Evolutionary conservation across 2,888 invertebrate genomes (phyloP), one percentile per base, ranked within the genome.

Genomic region (Morpho deidamia): DNA sequence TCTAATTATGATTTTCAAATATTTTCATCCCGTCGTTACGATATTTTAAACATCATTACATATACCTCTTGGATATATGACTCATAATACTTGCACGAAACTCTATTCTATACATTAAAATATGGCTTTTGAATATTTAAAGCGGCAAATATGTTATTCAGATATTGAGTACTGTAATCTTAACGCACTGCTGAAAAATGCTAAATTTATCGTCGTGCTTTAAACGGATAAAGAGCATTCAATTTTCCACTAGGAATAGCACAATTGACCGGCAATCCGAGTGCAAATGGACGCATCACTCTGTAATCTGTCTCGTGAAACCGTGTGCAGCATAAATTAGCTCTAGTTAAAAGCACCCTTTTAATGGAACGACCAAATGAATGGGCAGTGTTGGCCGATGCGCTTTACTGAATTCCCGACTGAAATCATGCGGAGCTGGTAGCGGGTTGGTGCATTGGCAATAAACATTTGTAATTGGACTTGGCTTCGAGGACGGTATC

Each of bases 291-390:
- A 76, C 76, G 74, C 72, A 69, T 77, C 74, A 72, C 81, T 86
- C 84, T 85, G 83, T 86, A 85, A 86, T 87, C 85, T 86, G 85
- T 82, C 83, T 75, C 69, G 67, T 69, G 73, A 76, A 83, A 77
- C 80, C 82, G 79, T 82, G 82, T 75, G 66, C 77, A 80, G 85
- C 83, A 86, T 86, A 85, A 84, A 84, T 86, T 86, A 82, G 78
- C 79, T 76, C 76, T 79, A 83, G 85, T 86, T 87, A 86, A 84
- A 86, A 84, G 83, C 83, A 73, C 76, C 81, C 79, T 81, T 84
- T 84, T 83, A 86, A 84, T 85, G 81, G 82, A 71, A 76, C 76
- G 75, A 66, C 76, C 71, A 86, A 86, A 86, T 86, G 82, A 86
- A 85, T 83, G 83, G 83, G 74, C 76, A 55, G 53, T 59, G 52